Evolutionary conservation across 2,797 vertebrate genomes (phyloP), one percentile per base, ranked within the genome.

Genomic region (Eidolon dupreanum): DNA sequence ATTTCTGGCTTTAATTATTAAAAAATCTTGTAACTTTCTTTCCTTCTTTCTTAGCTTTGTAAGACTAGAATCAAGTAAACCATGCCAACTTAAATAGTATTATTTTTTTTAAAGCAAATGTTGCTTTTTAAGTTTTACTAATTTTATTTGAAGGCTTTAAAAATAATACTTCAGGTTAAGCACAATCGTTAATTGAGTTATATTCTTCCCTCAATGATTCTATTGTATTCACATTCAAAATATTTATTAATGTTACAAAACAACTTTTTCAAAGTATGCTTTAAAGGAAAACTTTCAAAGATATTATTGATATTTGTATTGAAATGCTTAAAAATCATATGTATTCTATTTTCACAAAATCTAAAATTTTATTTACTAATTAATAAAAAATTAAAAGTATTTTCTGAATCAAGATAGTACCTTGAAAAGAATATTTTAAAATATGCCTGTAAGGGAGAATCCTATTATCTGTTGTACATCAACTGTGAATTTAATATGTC

Each of bases 101-200:
- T 74, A 59, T 38, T 8, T 11, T 74, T 94, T 84, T 36, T 65
- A 84, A 93, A 82, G 28, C 19, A 98, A 70, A 90, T 94, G 31
- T n/a, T 91, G 19, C 31, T 92, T 89, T 81, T 41, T 49, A 71
- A 73, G 22, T n/a, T 55, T 77, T 31, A 71, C 16, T 63, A 91
- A 61, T 63, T 94, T 89, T 81, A 46, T 88, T 73, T 87, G 49
- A 84, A 94, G 16, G 0, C 86, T 96, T 90, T 46, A 68, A 94
- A 97, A 94, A 82, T 65, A 75, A 65, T 91, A 13, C 2, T 57
- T 89, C 57, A 94, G 33, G 24, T 38, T 85, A 61, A 55, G 4
- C 36, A 51, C 5, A 46, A 46, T 73, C 70, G 8, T 75, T 55
- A 36, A 46, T 74, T 68, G 28, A 77, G 79, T 88, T 82, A 57